Percentiles rank a stretch among this genome's conserved stretches.
Evolutionary conservation across 2,113 vertebrate species (phyloP).

Genomic region (Nesogale talazaci): DNA sequence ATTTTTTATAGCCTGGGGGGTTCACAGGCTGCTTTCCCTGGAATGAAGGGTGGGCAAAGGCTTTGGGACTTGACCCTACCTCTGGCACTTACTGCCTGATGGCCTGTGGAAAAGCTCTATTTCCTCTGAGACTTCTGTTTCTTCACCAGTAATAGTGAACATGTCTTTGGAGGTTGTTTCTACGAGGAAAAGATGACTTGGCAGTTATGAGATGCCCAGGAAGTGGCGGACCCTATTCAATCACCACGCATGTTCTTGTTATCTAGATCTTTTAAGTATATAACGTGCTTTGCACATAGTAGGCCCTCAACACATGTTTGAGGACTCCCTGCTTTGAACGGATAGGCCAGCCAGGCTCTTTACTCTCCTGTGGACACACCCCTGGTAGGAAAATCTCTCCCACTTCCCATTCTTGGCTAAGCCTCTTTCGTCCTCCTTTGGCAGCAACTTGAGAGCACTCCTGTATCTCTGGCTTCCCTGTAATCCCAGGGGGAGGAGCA

Average conservation of each 20-base stretch:
- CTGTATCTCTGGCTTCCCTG: slow-evolving; percentile 19
- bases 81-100: too few relatives aligned
- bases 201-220: not conserved
- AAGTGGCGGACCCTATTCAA: not conserved
- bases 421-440: not conserved
- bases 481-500: not conserved
- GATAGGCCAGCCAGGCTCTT: not conserved
- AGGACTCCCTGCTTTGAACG: slow-evolving; percentile 38
- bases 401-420: slow-evolving; percentile 2
- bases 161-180: too few relatives aligned
- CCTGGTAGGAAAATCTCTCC: not conserved
- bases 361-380: slow-evolving; percentile 13
- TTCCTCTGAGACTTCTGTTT: too few relatives aligned
- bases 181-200: too few relatives aligned
- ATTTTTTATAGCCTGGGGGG: too few relatives aligned
- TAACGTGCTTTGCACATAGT: not conserved
- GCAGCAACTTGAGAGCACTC: not conserved
- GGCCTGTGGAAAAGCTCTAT: too few relatives aligned
- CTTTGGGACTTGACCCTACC: too few relatives aligned
- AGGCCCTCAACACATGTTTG: slow-evolving; percentile 20
- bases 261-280: not conserved
- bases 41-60: too few relatives aligned
- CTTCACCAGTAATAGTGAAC: too few relatives aligned
- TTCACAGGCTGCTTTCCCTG: too few relatives aligned
- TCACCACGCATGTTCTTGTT: not conserved